Conservation (phyloP, 2,113 vertebrate genomes). For the Phalacrocorax pelagicus region DNA sequence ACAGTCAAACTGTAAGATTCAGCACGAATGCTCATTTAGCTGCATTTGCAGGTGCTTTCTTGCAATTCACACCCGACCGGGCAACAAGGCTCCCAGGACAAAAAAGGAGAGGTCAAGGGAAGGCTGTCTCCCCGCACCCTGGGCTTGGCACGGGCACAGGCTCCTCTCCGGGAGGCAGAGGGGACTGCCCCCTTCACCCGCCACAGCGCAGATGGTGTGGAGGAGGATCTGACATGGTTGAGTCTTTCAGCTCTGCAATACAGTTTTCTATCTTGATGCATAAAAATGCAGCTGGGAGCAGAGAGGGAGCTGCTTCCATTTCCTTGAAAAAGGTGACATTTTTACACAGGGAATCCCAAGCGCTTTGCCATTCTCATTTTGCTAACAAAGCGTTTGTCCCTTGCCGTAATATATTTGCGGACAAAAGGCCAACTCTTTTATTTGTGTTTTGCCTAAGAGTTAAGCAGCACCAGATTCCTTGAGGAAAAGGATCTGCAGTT, state of each 20-base stretch:
- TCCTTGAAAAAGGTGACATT: background rate
- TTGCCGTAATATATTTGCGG: background rate
- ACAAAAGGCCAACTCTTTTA: background rate
- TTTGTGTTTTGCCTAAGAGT: background rate
- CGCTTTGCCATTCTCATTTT: background rate
- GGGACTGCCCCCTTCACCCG: background rate
- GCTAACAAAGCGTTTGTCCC: background rate
- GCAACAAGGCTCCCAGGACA: background rate
- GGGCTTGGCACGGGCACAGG: background rate
- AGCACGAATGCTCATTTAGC: background rate
- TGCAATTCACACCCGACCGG: background rate
- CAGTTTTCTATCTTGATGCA: background rate
- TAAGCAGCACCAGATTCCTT: background rate
- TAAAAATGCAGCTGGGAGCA: background rate
- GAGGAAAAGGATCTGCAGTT: background rate
- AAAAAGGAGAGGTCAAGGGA: background rate
- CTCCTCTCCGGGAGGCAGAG: background rate
- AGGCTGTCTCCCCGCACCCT: fast-evolving
- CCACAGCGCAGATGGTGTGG: fast-evolving
- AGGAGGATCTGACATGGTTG: too few species aligned
- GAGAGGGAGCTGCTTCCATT: background rate
- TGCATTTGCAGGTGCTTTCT: background rate
- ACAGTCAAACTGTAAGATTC: background rate
- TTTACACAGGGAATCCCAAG: background rate
- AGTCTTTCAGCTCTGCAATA: background rate